phyloP scores from a whole-genome alignment of 1,140 invertebrate species.

The Leptopilina clavipes region DNA sequence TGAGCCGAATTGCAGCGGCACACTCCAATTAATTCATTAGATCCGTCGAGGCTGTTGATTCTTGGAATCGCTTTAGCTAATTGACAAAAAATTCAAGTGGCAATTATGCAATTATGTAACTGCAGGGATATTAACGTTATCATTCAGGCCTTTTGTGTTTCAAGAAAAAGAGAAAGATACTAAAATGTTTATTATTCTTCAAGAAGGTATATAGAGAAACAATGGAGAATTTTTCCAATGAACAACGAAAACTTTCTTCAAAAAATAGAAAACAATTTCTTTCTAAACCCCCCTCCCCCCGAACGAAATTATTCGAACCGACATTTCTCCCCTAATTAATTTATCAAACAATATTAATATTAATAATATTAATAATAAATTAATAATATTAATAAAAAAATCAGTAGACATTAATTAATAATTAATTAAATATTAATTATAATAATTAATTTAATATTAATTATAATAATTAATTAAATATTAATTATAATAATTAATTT shows the following conservation, averaged over 20 bases:
- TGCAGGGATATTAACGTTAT: slow-evolving; percentile 47
- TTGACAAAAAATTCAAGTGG: slow-evolving; percentile 52
- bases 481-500: no score
- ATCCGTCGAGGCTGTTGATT: slow-evolving; percentile 43
- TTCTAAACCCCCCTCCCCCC: no score
- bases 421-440: no score
- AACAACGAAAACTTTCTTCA: neutral
- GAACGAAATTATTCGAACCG: no score
- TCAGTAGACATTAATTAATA: no score
- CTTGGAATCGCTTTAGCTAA: slow-evolving; percentile 47
- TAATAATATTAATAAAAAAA: no score
- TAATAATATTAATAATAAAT: no score
- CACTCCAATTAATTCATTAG: slow-evolving; percentile 52
- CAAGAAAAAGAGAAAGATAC: neutral
- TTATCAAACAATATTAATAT: no score
- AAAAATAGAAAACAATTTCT: neutral
- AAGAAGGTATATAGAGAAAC: neutral
- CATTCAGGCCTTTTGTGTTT: neutral
- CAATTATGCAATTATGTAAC: slow-evolving; percentile 60
- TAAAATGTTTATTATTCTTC: neutral
- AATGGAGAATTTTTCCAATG: neutral
- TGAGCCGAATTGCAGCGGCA: slow-evolving; percentile 45
- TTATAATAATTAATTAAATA: no score
- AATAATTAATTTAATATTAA: no score
- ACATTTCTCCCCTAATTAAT: no score